Evolutionary conservation across 2,113 vertebrate species (phyloP), one percentile per base, ranked within the genome.

Genomic region (Colius striatus): DNA sequence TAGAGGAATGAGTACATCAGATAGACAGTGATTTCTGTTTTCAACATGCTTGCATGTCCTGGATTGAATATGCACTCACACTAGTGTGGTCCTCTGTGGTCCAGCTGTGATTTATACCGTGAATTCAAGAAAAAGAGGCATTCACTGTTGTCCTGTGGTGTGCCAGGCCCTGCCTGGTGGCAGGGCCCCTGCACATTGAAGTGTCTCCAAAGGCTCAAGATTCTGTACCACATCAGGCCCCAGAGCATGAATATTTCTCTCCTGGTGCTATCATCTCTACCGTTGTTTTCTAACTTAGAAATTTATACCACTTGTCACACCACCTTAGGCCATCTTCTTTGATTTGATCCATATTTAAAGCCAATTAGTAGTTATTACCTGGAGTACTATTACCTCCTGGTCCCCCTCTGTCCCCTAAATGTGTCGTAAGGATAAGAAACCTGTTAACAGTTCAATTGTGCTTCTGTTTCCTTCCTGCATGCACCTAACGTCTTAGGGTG

Each of bases 21-120:
- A 17, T 65, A 34, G 51, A n/a, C 11, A 55, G 11, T 0, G 3
- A 20, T 60, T 54, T 51, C 5, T 43, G 3, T 27, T 34, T 71
- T 58, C 21, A 55, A 8, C 1, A 3, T 16, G 4, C 3, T 76
- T 77, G 5, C 2, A 8, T 3, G 1, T 8, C 14, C 10, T 55
- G 3, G 55, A 11, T 47, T 43, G 41, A 61, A 13, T 14, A 32
- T 32, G 6, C 4, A 11, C 13, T 57, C 26, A 53, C 10, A 58
- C 6, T 19, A 79, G 7, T 7, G 48, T 20, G 32, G 27, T 84
- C 15, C 5, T 57, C 41, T 41, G 32, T 34, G 19, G 25, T 66
- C 36, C 32, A n/a, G 12, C 1, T 60, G 29, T 80, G 58, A 43
- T 7, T 55, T 38, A 20, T 7, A 8, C 9, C 2, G 1, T n/a